Base-by-base conservation (phyloP, 2,797 vertebrate genomes). In the Hafferia zeledoni region DNA sequence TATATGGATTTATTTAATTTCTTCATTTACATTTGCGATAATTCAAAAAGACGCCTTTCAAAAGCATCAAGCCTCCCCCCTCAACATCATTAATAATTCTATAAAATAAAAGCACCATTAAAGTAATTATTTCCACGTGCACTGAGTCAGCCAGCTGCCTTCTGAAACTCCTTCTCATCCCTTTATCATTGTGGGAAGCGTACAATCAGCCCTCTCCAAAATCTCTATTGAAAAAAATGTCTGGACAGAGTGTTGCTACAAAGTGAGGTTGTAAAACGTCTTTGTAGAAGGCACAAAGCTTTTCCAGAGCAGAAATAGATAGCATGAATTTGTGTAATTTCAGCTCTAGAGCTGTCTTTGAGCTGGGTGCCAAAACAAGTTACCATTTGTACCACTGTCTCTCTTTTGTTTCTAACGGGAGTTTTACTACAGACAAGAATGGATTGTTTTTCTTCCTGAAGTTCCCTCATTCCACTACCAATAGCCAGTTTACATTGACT, bases 101-200 rank as follows among this genome's bases (percentile, higher is more conserved):
- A 78, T 95, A 92, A 96, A 94, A 94, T 93, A 95, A 93, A 93
- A 92, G 46, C 44, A 87, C 60, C 87, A 91, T 96, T 96, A 93
- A 92, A 89, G 44, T 96, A 95, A 97, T 94, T 72, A 85, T 85
- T 96, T 93, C 94, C 95, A 95, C 69, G 81, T 95, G 89, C 65
- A 77, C 46, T 57, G 56, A 93, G 39, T 50, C 92, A 92, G 79
- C 44, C 90, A 93, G 70, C 71, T 93, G 90, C 86, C 61, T 96
- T 90, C 65, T 89, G 75, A 92, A 93, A 89, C 49, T 91, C 71
- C 72, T 89, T 94, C 65, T 57, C 89, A 86, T 35, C 57, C 35
- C 71, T 93, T 96, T 95, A 95, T 96, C 92, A 75, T 95, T 96
- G 82, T 95, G 93, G 93, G 86, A 97, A 94, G 83, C 77, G 56